Conservation (phyloP, 2,797 vertebrate genomes). For the Coilia nasus region DNA sequence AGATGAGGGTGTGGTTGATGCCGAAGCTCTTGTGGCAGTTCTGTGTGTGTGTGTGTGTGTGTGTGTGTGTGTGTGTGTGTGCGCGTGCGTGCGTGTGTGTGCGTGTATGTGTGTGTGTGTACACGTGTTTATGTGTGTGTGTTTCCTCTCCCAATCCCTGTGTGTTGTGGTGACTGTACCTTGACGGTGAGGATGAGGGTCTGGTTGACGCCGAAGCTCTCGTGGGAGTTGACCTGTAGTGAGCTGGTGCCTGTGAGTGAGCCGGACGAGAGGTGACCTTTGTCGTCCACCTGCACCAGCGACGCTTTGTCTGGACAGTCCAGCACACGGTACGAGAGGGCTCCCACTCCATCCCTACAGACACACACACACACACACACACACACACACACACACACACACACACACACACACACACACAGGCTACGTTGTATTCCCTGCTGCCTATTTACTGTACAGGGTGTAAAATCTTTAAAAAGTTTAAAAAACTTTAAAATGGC, state of each 20-base stretch:
- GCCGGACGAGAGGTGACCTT: conserved; percentile 83
- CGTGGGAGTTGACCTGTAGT: conserved; percentile 86
- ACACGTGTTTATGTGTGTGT: too few species aligned
- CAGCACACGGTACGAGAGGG: conserved; percentile 82
- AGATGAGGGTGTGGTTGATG: conserved; percentile 88
- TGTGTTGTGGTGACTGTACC: conserved; percentile 58
- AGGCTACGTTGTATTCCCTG: not conserved
- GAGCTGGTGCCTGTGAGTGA: conserved; percentile 82
- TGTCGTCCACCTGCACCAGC: conserved; percentile 82
- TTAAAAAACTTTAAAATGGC: too few species aligned
- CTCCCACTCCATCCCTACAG: conserved; percentile 81
- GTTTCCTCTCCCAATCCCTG: too few species aligned
- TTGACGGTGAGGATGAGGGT: conserved; percentile 85
- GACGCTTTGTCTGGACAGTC: conserved; percentile 77
- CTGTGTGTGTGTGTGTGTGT: too few species aligned
- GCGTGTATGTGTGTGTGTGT: too few species aligned
- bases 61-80: too few species aligned
- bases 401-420: not conserved
- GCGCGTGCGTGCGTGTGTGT: too few species aligned
- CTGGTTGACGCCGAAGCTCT: conserved; percentile 92
- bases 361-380: not conserved
- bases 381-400: not conserved
- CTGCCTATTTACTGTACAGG: too few species aligned
- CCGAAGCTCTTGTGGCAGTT: conserved; percentile 87
- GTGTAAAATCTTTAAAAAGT: too few species aligned